Evolutionary conservation across 2,888 invertebrate species (phyloP).

Genomic region (Acleris sparsana): DNA sequence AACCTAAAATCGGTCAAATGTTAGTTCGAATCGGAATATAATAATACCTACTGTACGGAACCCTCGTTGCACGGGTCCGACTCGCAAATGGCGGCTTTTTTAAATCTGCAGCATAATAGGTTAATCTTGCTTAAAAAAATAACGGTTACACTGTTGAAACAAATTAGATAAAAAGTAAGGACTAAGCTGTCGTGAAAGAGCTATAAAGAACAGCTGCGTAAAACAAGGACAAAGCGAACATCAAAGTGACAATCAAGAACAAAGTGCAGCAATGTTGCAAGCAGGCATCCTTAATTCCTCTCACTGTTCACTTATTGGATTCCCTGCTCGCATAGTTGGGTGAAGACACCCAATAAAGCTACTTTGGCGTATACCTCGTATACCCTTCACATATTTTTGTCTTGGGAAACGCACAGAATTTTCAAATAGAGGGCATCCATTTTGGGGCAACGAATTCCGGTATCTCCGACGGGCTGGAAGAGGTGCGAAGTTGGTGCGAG

Average conservation of each 20-base stretch:
- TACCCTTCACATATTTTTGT: conserved; percentile 72
- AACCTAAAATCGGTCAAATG: too few species aligned
- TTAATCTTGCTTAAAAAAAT: background rate
- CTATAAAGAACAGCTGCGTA: conserved; percentile 26
- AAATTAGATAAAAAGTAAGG: conserved; percentile 26
- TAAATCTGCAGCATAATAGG: too few species aligned
- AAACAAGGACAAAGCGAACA: conserved; percentile 42
- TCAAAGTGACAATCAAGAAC: conserved; percentile 58
- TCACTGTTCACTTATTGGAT: conserved; percentile 77
- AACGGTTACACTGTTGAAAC: conserved; percentile 15
- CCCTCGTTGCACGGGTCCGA: too few species aligned
- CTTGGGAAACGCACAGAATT: conserved; percentile 71
- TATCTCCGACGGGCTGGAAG: conserved; percentile 63
- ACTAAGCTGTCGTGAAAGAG: conserved; percentile 19
- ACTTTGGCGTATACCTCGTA: conserved; percentile 60
- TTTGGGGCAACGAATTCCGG: conserved; percentile 67
- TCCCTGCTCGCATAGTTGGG: conserved; percentile 73
- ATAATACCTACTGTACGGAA: too few species aligned
- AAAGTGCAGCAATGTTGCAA: conserved; percentile 59
- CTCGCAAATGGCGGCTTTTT: too few species aligned
- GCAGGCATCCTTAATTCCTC: conserved; percentile 69
- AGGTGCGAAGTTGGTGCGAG: conserved; percentile 76
- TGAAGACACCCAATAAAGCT: conserved; percentile 78
- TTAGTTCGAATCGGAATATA: too few species aligned
- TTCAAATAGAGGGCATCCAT: conserved; percentile 65